Conservation (phyloP, 1,140 invertebrate species). For the Parapsyche elsis region DNA sequence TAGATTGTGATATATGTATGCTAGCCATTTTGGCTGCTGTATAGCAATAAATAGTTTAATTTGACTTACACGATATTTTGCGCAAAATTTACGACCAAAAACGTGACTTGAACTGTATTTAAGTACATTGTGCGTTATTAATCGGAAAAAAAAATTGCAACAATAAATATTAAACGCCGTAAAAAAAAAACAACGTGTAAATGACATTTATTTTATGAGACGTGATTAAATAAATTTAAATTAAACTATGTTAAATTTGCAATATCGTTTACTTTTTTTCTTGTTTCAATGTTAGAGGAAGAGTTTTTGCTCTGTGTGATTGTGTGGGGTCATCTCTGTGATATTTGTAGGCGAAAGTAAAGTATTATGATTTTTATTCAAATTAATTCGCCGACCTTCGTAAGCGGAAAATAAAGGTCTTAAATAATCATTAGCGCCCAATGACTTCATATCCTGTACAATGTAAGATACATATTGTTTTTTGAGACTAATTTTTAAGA, state of each 20-base stretch:
- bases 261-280: background rate
- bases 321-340: background rate
- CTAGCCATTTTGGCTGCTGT: background rate
- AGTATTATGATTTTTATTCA: background rate
- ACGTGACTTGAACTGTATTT: background rate
- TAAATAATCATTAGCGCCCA: constrained; percentile 31
- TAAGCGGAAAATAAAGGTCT: constrained; percentile 34
- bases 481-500: background rate
- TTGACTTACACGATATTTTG: constrained; percentile 16
- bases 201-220: background rate
- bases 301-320: constrained; percentile 1
- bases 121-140: background rate
- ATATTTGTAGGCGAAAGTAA: constrained; percentile 27
- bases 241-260: background rate
- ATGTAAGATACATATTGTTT: background rate
- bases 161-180: background rate
- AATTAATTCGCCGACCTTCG: background rate
- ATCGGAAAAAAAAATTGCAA: background rate
- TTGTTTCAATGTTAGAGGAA: background rate
- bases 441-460: constrained; percentile 38
- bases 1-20: background rate
- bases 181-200: background rate
- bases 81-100: constrained; percentile 10
- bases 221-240: background rate
- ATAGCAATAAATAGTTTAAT: background rate